A percentile compares a stretch with the other conserved stretches of the same genome.
These are phyloP conservation scores for Tachina grossa DNA, from an alignment of 2,888 invertebrate species.

Conservation along the genomic window DNA sequence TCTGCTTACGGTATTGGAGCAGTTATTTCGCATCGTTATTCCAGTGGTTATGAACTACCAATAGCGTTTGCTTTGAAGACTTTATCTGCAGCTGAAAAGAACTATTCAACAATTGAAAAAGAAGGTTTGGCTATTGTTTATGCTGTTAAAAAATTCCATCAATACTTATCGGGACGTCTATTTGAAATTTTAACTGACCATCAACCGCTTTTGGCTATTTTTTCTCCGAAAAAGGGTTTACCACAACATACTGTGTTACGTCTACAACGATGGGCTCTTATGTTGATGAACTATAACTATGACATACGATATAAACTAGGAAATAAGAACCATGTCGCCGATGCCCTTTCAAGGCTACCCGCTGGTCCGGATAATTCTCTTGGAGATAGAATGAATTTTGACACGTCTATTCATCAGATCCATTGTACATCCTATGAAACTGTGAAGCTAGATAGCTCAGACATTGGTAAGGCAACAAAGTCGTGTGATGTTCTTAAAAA, in stretches of 20 bases:
- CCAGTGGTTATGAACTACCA: constrained; percentile 1
- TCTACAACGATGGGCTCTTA: constrained; percentile 1
- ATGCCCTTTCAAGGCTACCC: not conserved
- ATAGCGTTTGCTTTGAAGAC: not conserved
- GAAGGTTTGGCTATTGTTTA: constrained; percentile 13
- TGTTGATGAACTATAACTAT: not conserved
- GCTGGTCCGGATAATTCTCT: not conserved
- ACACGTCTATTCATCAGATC: constrained; percentile 10
- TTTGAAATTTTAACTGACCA: constrained; percentile 3
- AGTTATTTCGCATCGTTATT: constrained; percentile 8
- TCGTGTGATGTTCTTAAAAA: not conserved
- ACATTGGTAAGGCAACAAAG: not conserved
- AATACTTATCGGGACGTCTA: constrained; percentile 3
- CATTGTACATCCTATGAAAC: not conserved
- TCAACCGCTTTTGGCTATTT: not conserved
- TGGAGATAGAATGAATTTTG: not conserved
- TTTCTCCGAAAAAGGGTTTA: not conserved
- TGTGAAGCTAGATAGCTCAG: not conserved
- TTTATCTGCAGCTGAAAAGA: constrained; percentile 13
- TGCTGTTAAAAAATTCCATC: constrained; percentile 12
- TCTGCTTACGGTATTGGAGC: constrained; percentile 5
- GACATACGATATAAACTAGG: not conserved
- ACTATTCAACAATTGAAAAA: constrained; percentile 22
- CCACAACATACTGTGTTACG: constrained; percentile 6
- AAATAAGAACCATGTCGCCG: constrained; percentile 4